Percentiles rank a stretch among this genome's conserved stretches.
phyloP scores from a whole-genome alignment of 2,113 vertebrate genomes.

The Pelecanus crispus region DNA sequence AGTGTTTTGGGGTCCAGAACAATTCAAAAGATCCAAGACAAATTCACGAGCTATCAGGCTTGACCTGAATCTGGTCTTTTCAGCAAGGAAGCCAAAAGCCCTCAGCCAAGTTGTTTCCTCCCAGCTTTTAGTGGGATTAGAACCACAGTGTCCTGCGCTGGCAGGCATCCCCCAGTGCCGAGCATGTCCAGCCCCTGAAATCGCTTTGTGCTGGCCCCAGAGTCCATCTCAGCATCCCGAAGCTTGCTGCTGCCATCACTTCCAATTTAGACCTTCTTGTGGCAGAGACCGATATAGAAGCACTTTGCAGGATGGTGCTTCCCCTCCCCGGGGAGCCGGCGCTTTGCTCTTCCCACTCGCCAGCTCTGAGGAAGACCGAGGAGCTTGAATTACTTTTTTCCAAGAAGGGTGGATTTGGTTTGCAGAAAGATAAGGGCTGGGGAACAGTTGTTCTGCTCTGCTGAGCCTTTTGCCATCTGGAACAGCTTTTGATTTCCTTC shows the following conservation, averaged over 20 bases:
- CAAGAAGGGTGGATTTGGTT: constrained; percentile 26
- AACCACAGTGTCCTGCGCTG: neutral
- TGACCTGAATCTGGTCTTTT: neutral
- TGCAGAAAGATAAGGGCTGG: neutral
- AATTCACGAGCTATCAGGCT: neutral
- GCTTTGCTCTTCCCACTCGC: neutral
- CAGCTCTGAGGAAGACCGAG: neutral
- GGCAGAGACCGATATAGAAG: neutral
- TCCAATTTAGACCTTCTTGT: neutral
- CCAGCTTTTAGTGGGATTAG: neutral
- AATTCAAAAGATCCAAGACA: neutral
- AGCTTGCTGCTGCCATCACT: neutral
- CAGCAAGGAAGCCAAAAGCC: neutral
- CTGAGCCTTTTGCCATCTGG: constrained; percentile 24
- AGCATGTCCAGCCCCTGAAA: neutral
- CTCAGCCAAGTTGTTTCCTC: neutral
- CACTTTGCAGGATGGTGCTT: neutral
- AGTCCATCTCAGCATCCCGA: neutral
- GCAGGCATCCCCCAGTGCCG: neutral
- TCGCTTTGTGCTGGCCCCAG: neutral
- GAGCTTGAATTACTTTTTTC: constrained; percentile 22
- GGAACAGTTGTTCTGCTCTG: neutral
- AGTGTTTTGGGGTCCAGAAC: neutral
- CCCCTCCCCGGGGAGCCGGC: neutral
- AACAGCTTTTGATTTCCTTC: constrained; percentile 2